phyloP scores from a whole-genome alignment of 2,113 vertebrate species.

The Nibea albiflora region DNA sequence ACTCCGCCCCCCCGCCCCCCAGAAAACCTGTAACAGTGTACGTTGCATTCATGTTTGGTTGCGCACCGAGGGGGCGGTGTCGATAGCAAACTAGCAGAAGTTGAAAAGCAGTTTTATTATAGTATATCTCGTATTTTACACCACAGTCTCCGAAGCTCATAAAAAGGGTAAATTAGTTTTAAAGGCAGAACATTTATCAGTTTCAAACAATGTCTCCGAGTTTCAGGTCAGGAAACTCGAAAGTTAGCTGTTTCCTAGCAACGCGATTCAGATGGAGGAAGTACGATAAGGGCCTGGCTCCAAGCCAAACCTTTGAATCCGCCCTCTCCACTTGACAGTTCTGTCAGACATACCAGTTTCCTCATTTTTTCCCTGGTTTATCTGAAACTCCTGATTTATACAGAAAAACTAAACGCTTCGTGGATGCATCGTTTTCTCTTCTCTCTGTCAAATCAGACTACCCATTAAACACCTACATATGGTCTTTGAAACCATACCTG shows the following conservation, averaged over 20 bases:
- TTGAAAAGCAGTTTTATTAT: not conserved
- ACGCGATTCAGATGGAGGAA: not conserved
- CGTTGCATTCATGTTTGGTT: not conserved
- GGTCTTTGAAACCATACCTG: not conserved
- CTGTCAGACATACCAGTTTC: too few relatives aligned
- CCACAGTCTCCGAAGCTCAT: not conserved
- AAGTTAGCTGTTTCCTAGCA: slow-evolving; percentile 1
- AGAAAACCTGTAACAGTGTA: not conserved
- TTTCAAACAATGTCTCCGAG: not conserved
- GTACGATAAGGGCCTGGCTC: too few relatives aligned
- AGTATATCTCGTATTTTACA: not conserved
- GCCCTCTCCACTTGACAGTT: too few relatives aligned
- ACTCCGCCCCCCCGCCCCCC: slow-evolving; percentile 41
- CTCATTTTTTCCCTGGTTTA: not conserved
- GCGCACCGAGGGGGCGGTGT: not conserved
- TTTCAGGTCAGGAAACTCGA: not conserved
- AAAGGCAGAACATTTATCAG: not conserved
- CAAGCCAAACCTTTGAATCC: too few relatives aligned
- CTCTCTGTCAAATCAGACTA: not conserved
- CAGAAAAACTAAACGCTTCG: too few relatives aligned
- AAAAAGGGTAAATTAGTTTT: not conserved
- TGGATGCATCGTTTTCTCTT: not conserved
- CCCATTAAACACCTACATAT: not conserved
- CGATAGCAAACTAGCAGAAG: too few relatives aligned
- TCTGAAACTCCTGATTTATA: not conserved